These are phyloP conservation scores for Branchinecta lindahli DNA, from an alignment of 1,140 invertebrate genomes.

Conservation along the genomic window DNA sequence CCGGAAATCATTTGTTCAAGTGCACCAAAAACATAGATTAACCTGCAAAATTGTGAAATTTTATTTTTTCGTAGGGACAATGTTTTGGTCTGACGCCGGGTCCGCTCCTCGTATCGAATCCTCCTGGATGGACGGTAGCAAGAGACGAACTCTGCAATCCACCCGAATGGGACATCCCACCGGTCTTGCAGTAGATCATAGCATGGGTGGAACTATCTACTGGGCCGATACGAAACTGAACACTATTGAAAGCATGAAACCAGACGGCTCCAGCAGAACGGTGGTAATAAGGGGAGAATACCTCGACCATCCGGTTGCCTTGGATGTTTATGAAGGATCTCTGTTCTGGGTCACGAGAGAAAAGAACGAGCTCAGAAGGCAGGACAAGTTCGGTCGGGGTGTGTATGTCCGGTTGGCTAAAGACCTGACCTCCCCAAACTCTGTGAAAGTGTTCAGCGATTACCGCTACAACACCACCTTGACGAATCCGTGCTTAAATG, in stretches of 20 bases:
- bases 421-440: conserved; percentile 64
- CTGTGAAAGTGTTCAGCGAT: conserved; percentile 43
- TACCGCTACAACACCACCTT: conserved; percentile 57
- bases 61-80: conserved; percentile 40
- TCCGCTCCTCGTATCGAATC: conserved; percentile 60
- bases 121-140: conserved; percentile 89
- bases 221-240: conserved; percentile 93
- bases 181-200: conserved; percentile 74
- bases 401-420: conserved; percentile 64
- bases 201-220: conserved; percentile 73
- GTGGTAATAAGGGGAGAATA: conserved; percentile 52
- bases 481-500: conserved; percentile 49
- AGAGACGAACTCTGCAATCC: conserved; percentile 57
- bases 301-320: conserved; percentile 59
- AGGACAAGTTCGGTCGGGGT: conserved; percentile 90
- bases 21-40: no score
- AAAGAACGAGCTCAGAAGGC: conserved; percentile 61
- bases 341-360: conserved; percentile 76
- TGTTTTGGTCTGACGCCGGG: conserved; percentile 81
- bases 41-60: neutral
- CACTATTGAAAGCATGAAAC: conserved; percentile 72
- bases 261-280: conserved; percentile 61
- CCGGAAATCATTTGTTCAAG: no score
- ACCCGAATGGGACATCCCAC: conserved; percentile 65
- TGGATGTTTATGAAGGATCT: conserved; percentile 84